phyloP scores from a whole-genome alignment of 2,797 vertebrate genomes.

The Xerus rutilus region DNA sequence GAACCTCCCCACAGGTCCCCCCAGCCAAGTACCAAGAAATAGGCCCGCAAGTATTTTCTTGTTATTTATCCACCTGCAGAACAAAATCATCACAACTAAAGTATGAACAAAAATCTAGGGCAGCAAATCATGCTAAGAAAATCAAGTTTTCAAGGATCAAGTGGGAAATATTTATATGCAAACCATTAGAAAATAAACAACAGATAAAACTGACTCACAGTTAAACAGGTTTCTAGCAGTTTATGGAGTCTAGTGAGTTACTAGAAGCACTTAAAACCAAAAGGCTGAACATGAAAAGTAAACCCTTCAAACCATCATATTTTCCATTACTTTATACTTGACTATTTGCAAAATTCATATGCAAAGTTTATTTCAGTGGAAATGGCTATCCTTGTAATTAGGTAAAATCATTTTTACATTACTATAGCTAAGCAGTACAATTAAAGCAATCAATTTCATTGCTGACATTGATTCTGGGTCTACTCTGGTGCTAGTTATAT shows the following conservation, averaged over 20 bases:
- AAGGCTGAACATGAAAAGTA: neutral
- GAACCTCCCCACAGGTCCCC: neutral
- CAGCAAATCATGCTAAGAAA: neutral
- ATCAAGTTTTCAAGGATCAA: neutral
- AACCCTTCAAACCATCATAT: neutral
- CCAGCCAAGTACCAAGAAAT: neutral
- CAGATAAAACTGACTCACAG: neutral
- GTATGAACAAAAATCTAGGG: neutral
- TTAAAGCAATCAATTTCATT: neutral
- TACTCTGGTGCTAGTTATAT: neutral
- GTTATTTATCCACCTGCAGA: neutral
- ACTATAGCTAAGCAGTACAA: neutral
- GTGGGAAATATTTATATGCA: neutral
- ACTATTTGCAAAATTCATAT: neutral
- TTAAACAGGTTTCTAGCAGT: neutral
- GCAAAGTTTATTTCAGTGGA: constrained; percentile 16
- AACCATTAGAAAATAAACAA: neutral
- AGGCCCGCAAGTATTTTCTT: neutral
- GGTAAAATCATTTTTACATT: neutral
- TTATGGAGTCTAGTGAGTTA: neutral
- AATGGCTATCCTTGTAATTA: neutral
- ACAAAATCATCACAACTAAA: neutral
- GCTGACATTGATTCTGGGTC: neutral
- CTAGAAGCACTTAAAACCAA: neutral
- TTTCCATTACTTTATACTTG: neutral